Percentiles rank a stretch among this genome's conserved stretches.
These are phyloP conservation scores for Ryuthela nishihirai DNA, from an alignment of 2,888 invertebrate genomes.

Conservation along the genomic window DNA sequence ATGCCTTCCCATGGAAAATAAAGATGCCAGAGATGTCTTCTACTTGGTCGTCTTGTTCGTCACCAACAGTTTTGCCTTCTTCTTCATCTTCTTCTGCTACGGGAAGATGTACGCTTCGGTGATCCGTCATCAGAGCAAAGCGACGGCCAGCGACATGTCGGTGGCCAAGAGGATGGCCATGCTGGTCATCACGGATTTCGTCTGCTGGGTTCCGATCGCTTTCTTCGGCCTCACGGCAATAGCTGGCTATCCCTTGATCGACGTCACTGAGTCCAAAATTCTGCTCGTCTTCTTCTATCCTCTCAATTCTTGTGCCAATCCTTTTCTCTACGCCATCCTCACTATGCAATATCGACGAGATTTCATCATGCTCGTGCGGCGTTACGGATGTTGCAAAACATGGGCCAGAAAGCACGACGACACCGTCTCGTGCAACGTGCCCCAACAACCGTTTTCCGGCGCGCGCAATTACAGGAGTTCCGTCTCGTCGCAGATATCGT, in stretches of 20 bases:
- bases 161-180: conserved; percentile 87
- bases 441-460: conserved; percentile 18
- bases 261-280: conserved; percentile 63
- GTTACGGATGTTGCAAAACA: conserved; percentile 53
- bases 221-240: conserved; percentile 84
- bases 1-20: conserved; percentile 81
- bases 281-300: conserved; percentile 86
- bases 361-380: conserved; percentile 63
- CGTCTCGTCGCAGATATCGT: conserved; percentile 24
- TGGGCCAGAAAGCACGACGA: conserved; percentile 39
- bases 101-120: conserved; percentile 76
- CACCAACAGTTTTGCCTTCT: conserved; percentile 74
- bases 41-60: conserved; percentile 71
- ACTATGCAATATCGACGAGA: conserved; percentile 82
- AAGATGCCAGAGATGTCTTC: conserved; percentile 63
- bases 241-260: conserved; percentile 76
- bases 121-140: conserved; percentile 39
- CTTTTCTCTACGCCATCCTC: conserved; percentile 84
- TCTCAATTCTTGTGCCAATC: conserved; percentile 86
- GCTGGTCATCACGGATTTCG: conserved; percentile 69
- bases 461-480: conserved; percentile 5
- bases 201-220: conserved; percentile 72
- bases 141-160: conserved; percentile 62
- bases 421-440: conserved; percentile 17
- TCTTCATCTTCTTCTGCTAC: conserved; percentile 78